phyloP scores from a whole-genome alignment of 64 coral and sea anemone genomes.

The Trachythela sp. region DNA sequence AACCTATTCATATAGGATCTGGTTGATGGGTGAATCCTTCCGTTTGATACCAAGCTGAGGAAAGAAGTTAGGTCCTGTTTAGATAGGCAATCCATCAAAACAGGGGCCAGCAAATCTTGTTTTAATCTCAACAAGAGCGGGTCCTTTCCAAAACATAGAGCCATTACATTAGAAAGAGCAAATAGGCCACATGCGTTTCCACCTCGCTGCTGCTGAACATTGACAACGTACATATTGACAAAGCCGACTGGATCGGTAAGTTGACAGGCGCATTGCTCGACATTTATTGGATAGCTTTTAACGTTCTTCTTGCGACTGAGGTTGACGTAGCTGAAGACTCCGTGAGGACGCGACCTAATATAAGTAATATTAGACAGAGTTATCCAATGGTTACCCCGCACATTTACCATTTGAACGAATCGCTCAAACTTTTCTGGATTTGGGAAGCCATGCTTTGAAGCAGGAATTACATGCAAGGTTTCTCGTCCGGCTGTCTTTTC shows the following conservation, averaged over 20 bases:
- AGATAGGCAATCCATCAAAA: background rate
- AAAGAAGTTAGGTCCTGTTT: constrained; percentile 31
- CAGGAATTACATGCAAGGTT: background rate
- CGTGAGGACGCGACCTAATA: too few relatives aligned
- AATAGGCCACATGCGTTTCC: constrained; percentile 51
- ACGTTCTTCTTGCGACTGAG: background rate
- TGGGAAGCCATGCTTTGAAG: background rate
- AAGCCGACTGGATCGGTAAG: background rate
- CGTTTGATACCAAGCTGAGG: background rate
- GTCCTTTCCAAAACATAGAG: constrained; percentile 24
- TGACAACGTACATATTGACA: constrained; percentile 8
- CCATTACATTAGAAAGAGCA: constrained; percentile 37
- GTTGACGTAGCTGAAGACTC: constrained; percentile 24
- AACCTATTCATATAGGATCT: constrained; percentile 26
- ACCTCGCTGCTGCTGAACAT: constrained; percentile 55
- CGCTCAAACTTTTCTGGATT: background rate
- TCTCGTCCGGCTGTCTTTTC: background rate
- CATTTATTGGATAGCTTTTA: constrained; percentile 41
- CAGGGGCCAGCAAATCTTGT: constrained; percentile 38
- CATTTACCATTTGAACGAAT: constrained; percentile 3
- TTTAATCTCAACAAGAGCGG: background rate
- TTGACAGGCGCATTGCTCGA: constrained; percentile 46
- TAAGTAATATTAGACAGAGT: background rate
- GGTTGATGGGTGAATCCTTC: background rate
- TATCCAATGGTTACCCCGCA: background rate